Conservation (phyloP, 2,888 invertebrate genomes). For the Spodoptera picta region DNA sequence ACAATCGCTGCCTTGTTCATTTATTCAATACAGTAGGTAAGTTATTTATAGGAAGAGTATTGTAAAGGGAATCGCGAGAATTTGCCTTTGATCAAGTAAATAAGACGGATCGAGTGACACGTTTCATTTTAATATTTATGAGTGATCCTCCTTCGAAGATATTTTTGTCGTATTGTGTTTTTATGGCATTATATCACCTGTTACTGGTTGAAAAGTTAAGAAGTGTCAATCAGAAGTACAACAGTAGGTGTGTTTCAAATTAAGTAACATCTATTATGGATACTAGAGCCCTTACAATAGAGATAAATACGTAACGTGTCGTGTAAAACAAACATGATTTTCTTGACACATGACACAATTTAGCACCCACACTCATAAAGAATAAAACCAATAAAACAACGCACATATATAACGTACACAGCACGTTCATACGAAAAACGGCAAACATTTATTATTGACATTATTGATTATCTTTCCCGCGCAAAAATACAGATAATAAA, state of each 20-base stretch:
- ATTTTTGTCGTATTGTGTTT: constrained; percentile 19
- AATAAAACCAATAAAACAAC: constrained; percentile 4
- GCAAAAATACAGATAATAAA: constrained; percentile 35
- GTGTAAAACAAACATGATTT: too few species aligned
- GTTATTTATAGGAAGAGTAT: constrained; percentile 5
- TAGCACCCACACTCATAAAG: constrained; percentile 3
- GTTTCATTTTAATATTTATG: constrained; percentile 46
- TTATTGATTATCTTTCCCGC: constrained; percentile 3
- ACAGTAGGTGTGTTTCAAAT: too few species aligned
- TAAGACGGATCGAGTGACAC: constrained; percentile 36
- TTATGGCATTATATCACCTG: too few species aligned
- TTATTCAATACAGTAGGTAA: constrained; percentile 41
- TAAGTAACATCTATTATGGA: too few species aligned
- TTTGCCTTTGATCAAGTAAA: constrained; percentile 43
- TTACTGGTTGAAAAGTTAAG: too few species aligned
- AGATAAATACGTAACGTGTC: too few species aligned
- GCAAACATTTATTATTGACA: constrained; percentile 14
- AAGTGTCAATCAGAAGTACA: not conserved
- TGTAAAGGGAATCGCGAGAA: constrained; percentile 30
- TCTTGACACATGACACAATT: too few species aligned
- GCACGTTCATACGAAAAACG: not conserved
- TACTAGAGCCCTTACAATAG: too few species aligned
- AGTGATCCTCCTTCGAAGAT: constrained; percentile 26
- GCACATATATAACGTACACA: not conserved
- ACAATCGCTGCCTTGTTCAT: constrained; percentile 30